Percentiles rank a stretch among this genome's conserved stretches.
Evolutionary conservation across 2,113 vertebrate species (phyloP).

Genomic region (Megaceryle torquata): DNA sequence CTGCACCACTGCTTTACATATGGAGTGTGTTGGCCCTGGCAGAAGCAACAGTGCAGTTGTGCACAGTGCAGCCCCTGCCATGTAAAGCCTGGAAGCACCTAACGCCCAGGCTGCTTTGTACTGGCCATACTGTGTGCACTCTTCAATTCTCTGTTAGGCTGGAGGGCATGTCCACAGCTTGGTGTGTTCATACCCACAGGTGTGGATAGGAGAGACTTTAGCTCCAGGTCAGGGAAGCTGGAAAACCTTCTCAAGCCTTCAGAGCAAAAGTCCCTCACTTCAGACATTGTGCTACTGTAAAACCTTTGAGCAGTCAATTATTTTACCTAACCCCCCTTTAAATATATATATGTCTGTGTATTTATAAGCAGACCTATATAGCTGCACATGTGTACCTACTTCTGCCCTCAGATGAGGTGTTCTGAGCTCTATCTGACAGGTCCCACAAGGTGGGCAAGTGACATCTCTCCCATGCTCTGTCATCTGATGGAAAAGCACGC

Average conservation of each 20-base stretch:
- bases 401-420: neutral
- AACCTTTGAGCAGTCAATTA: neutral
- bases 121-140: fast-evolving
- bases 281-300: neutral
- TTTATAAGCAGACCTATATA: neutral
- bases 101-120: neutral
- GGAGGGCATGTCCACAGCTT: neutral
- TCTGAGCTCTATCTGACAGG: neutral
- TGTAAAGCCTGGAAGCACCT: neutral
- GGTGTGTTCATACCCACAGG: neutral
- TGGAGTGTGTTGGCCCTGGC: too few relatives aligned
- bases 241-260: neutral
- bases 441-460: neutral
- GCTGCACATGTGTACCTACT: fast-evolving
- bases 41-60: neutral
- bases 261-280: neutral
- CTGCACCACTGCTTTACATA: neutral
- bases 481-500: neutral
- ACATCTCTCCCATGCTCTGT: neutral
- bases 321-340: neutral
- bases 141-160: neutral
- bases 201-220: neutral
- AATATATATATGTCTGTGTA: neutral
- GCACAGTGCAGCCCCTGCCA: neutral
- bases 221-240: neutral